Evolutionary conservation across 92 coral and sea anemone genomes (phyloP), one percentile per base, ranked within the genome.

Genomic region (Ricordea florida): DNA sequence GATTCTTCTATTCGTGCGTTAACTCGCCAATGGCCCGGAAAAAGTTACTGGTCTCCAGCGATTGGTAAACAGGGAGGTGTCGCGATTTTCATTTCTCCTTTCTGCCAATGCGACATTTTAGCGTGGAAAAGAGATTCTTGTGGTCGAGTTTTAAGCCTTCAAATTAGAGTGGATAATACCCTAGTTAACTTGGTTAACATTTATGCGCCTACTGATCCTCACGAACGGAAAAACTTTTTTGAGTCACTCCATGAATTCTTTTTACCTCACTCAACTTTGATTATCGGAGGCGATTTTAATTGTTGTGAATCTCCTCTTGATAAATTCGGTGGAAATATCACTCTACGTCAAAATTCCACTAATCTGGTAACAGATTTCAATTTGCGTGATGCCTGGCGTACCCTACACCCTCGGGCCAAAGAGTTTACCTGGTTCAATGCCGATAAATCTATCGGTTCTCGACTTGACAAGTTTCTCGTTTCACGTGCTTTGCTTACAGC

Each of bases 251-350:
- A 68, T 1, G 16, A 43, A 0, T 57, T 2, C 21, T 50, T 80
- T 0, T 43, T 61, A 3, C 51, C 72, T 6, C 35, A 34, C 0
- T 25, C 72, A 5, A 14, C 9, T 1, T 1, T 60, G 3, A 33
- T 80, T 0, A 17, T 80, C 1, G 85, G 40, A 2, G 85, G 85
- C 0, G 78, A 80, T 25, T 60, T 80, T 13, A 70, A 80, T 18
- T 70, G 86, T 14, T 11, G 48, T 9, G 86, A 80, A 9, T 34
- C 16, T 2, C 28, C 27, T 0, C 15, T 7, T 4, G 85, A 80
- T 8, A 80, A 80, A 26, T 15, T 43, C 2, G 86, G 86, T 0
- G 86, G 86, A 1, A 55, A 55, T 28, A 10, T 45, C 6, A 45
- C 14, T 10, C 6, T 45, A 10, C 21, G 9, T 25, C 6, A 13